Percentiles rank a stretch among this genome's conserved stretches.
These are phyloP conservation scores for Mayetiola destructor DNA, from an alignment of 2,888 invertebrate species.

Conservation along the genomic window DNA sequence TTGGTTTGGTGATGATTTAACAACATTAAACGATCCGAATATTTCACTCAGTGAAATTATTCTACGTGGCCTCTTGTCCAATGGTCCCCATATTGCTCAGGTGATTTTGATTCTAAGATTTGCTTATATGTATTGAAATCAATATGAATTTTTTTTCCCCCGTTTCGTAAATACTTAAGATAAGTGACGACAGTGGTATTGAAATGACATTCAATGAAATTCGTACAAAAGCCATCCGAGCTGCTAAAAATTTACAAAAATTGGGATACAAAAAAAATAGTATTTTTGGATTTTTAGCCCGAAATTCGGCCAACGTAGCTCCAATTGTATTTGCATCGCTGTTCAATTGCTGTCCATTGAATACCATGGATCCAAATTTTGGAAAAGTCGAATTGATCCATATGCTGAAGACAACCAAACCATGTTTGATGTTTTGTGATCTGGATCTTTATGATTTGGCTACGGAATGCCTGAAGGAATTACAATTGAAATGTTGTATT, in stretches of 20 bases:
- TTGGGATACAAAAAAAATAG: constrained; percentile 17
- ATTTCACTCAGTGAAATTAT: neutral
- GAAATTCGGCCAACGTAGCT: constrained; percentile 28
- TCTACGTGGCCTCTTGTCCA: neutral
- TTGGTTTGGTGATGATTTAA: neutral
- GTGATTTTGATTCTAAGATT: neutral
- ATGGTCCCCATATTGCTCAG: neutral
- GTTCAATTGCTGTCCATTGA: constrained; percentile 29
- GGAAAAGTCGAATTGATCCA: constrained; percentile 28
- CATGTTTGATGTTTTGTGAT: constrained; percentile 31
- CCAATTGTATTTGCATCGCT: constrained; percentile 21
- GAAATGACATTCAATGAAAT: constrained; percentile 13
- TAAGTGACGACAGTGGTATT: constrained; percentile 13
- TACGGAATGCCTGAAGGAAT: constrained; percentile 20
- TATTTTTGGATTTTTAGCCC: constrained; percentile 27
- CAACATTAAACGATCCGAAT: neutral
- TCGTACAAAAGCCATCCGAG: constrained; percentile 9
- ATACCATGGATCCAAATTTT: constrained; percentile 27
- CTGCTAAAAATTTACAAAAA: constrained; percentile 14
- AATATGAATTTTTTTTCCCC: neutral
- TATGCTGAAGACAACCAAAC: constrained; percentile 27
- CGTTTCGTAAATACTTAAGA: neutral
- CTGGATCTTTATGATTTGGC: constrained; percentile 24
- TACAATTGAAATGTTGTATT: constrained; percentile 23
- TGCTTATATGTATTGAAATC: neutral